A percentile compares a stretch with the other conserved stretches of the same genome.
Evolutionary conservation across 92 coral and sea anemone genomes (phyloP).

Genomic region (Paramuricea clavata): DNA sequence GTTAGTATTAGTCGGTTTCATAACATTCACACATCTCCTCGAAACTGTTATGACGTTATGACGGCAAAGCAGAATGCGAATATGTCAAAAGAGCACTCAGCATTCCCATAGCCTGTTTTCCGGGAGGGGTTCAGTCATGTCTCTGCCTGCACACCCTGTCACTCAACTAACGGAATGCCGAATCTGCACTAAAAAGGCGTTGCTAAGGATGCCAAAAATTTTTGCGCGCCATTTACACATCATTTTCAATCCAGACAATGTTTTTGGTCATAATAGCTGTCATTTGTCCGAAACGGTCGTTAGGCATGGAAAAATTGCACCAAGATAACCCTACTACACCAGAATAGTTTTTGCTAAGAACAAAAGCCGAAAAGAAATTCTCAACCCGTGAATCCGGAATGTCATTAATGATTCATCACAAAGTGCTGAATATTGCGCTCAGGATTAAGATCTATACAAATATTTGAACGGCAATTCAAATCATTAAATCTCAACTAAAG

Average conservation of each 20-base stretch:
- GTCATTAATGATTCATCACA: not conserved
- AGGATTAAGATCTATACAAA: conserved; percentile 2
- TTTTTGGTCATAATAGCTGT: not conserved
- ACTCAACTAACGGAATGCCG: not conserved
- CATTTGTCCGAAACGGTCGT: not conserved
- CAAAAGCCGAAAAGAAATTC: not conserved
- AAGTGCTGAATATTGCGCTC: not conserved
- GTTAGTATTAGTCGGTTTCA: too few species aligned
- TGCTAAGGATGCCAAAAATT: not conserved
- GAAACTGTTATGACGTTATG: too few species aligned
- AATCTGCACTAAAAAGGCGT: not conserved
- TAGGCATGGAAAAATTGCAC: not conserved
- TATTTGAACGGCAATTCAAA: conserved; percentile 29
- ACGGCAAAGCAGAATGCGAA: too few species aligned
- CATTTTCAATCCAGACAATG: not conserved
- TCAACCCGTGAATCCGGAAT: not conserved
- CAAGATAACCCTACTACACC: not conserved
- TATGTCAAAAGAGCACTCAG: too few species aligned
- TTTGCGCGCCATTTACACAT: not conserved
- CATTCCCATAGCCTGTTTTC: too few species aligned
- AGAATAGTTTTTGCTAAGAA: not conserved
- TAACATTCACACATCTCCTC: too few species aligned
- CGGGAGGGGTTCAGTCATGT: too few species aligned
- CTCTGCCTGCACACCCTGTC: not conserved
- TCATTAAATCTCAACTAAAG: not conserved